Evolutionary conservation across 2,113 vertebrate genomes (phyloP).

Genomic region (Scytalopus superciliaris): DNA sequence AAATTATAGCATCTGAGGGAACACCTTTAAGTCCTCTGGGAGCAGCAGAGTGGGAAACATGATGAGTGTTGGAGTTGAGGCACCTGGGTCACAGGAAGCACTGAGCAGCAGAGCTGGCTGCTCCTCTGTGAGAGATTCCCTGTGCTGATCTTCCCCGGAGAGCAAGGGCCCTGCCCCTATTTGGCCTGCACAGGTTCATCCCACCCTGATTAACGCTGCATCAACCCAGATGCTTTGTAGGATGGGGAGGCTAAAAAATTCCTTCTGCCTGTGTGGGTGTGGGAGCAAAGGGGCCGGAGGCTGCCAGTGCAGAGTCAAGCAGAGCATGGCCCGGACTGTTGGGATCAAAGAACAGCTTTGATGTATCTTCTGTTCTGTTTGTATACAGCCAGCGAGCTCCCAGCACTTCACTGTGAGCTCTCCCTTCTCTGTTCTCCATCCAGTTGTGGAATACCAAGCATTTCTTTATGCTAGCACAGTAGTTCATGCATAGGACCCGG

Average conservation of each 20-base stretch:
- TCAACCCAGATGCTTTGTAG: rapidly evolving
- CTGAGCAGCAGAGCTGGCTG: not conserved
- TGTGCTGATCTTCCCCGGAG: not conserved
- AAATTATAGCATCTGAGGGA: constrained; percentile 20
- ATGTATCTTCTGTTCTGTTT: not conserved
- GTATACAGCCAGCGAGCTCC: rapidly evolving
- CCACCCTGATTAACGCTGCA: not conserved
- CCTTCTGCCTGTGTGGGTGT: rapidly evolving
- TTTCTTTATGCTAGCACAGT: not conserved
- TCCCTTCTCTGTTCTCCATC: not conserved
- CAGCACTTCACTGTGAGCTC: not conserved
- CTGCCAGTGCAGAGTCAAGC: rapidly evolving
- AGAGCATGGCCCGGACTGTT: rapidly evolving
- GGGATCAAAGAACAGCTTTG: not conserved
- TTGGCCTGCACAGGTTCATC: not conserved
- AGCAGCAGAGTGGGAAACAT: not conserved
- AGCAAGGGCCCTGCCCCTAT: not conserved
- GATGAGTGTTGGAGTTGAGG: not conserved
- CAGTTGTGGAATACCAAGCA: not conserved
- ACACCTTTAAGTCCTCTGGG: constrained; percentile 7
- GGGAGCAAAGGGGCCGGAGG: not conserved
- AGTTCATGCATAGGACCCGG: not conserved
- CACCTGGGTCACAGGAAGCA: not conserved
- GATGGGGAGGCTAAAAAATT: not conserved
- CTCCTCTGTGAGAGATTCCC: not conserved